Base-by-base conservation (phyloP, 37 sponge, comb jelly and placozoan genomes). In the Eunapius fragilis region DNA sequence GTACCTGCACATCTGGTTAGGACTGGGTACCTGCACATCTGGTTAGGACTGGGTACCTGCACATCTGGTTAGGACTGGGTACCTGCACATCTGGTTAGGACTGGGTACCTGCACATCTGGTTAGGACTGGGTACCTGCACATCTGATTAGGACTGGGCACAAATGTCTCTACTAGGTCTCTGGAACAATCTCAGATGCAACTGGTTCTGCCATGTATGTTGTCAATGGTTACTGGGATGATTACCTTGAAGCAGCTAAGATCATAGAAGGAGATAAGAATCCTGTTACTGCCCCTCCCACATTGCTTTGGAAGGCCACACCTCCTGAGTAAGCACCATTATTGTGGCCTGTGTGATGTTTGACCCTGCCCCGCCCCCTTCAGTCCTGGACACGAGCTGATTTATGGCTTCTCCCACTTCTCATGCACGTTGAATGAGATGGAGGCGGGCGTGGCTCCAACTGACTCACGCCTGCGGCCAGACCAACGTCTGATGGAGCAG, bases 181-280 rank as follows among this genome's bases (percentile, higher is more conserved):
- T 3, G 99, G 97, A 12, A 86, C 72, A 31, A 90, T 95, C n/a
- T 45, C 36, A 48, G 94, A 97, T 79, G 72, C 70, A 28, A 13
- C 78, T 75, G 93, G 92, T 22, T 76, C 26, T 23, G 81, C 86
- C 0, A 82, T 76, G 34, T 95, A 88, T 71, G 79, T 91, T n/a
- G 34, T 99, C n/a, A 76, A 84, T 25, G 99, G 99, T 1, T 87
- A 94, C 77, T 99, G 99, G 99, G 99, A 99, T 70, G 90, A 90
- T 58, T 75, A 71, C 49, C 83, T 96, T 49, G 86, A 91, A 37
- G 85, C 74, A 37, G 92, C 92, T 25, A 86, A 82, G 75, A 85
- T 96, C 11, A 28, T 82, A 9, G 38, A 74, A 23, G 80, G 81
- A 25, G 79, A 88, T 12, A 93, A 94, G 78, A 80, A 86, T 48